phyloP scores from a whole-genome alignment of 1,140 invertebrate species.

The Drosophila tsacasi region DNA sequence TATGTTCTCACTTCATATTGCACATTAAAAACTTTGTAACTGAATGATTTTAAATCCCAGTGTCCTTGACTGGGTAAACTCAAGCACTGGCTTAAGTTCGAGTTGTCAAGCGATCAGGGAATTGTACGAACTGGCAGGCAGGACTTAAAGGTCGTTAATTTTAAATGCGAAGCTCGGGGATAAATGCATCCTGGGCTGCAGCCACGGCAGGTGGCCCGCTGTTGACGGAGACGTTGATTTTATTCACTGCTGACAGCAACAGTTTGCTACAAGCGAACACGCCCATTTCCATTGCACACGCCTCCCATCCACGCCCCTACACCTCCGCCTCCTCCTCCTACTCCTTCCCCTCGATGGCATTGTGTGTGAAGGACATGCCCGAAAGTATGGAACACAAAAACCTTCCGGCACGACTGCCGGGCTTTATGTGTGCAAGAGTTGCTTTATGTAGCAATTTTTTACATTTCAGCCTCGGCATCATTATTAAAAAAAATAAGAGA shows the following conservation, averaged over 20 bases:
- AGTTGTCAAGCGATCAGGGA: slow-evolving; percentile 6
- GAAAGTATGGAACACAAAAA: slow-evolving; percentile 60
- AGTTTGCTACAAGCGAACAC: slow-evolving; percentile 61
- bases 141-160: slow-evolving; percentile 19
- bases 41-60: not conserved
- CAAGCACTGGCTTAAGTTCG: slow-evolving; percentile 7
- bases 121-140: not conserved
- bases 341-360: slow-evolving; percentile 15
- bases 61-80: not conserved
- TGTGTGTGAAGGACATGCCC: slow-evolving; percentile 74
- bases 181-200: slow-evolving; percentile 31
- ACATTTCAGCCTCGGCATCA: slow-evolving; percentile 46
- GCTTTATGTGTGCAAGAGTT: slow-evolving; percentile 19
- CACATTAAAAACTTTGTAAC: slow-evolving; percentile 2
- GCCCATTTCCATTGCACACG: not conserved
- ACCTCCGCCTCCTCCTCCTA: too few species aligned
- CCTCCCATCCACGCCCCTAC: not conserved
- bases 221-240: slow-evolving; percentile 69
- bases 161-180: slow-evolving; percentile 35
- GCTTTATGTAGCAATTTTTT: slow-evolving; percentile 46
- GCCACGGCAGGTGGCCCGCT: slow-evolving; percentile 17
- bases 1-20: not conserved
- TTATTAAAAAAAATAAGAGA: slow-evolving; percentile 76
- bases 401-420: slow-evolving; percentile 26
- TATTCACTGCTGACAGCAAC: slow-evolving; percentile 74